Percentiles rank a stretch among this genome's conserved stretches.
Conservation (phyloP, 2,888 invertebrate genomes). For the Himalopsyche japonica region DNA sequence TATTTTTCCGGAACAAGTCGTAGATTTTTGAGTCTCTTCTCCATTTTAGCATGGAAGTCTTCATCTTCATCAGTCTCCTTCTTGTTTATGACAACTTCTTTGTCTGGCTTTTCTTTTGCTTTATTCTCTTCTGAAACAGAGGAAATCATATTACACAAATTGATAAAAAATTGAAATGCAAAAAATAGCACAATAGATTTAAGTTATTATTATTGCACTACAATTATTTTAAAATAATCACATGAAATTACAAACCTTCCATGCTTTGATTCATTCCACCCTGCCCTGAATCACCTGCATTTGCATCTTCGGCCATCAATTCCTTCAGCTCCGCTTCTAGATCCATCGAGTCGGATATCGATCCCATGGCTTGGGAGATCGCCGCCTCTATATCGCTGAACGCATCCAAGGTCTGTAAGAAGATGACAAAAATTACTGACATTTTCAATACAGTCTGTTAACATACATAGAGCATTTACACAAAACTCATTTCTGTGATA, state of each 20-base stretch:
- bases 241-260: background rate
- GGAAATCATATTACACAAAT: too few species aligned
- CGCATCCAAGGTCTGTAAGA: conserved; percentile 26
- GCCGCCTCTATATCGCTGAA: conserved; percentile 32
- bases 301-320: conserved; percentile 6
- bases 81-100: background rate
- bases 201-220: too few species aligned
- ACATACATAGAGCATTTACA: too few species aligned
- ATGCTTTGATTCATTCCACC: background rate
- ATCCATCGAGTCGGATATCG: conserved; percentile 20
- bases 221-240: too few species aligned
- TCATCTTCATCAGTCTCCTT: background rate
- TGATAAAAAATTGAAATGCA: too few species aligned
- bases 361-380: conserved; percentile 27
- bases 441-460: too few species aligned
- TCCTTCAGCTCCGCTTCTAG: conserved; percentile 28
- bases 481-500: too few species aligned
- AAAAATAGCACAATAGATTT: too few species aligned
- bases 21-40: conserved; percentile 22
- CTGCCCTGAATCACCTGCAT: background rate
- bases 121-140: too few species aligned
- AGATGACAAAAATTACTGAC: background rate
- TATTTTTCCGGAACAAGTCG: conserved; percentile 7
- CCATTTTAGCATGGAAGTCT: conserved; percentile 17
- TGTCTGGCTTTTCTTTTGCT: background rate